A percentile compares a stretch with the other conserved stretches of the same genome.
These are phyloP conservation scores for Anoplolepis gracilipes DNA, from an alignment of 1,140 invertebrate genomes.

Conservation along the genomic window DNA sequence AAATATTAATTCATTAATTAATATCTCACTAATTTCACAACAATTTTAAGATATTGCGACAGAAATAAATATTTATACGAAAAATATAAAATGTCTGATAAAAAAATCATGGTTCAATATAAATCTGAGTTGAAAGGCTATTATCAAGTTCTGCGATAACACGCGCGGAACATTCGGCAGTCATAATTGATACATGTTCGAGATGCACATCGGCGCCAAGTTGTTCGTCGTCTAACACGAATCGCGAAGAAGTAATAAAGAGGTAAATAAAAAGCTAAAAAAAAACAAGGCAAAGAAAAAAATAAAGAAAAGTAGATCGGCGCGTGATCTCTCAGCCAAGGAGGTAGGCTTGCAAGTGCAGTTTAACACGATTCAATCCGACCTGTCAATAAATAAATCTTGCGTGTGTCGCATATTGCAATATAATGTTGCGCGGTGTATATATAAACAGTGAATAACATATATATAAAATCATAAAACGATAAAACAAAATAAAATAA, in stretches of 20 bases:
- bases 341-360: constrained; percentile 69
- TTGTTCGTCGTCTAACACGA: not conserved
- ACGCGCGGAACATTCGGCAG: constrained; percentile 10
- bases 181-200: not conserved
- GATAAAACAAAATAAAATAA: constrained; percentile 86
- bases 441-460: constrained; percentile 84
- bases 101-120: not conserved
- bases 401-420: constrained; percentile 51
- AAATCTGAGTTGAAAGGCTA: not conserved
- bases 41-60: not conserved
- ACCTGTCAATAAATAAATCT: constrained; percentile 71
- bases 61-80: constrained; percentile 5
- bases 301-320: constrained; percentile 56
- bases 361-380: constrained; percentile 59
- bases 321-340: constrained; percentile 50
- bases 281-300: constrained; percentile 38
- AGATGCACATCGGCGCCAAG: not conserved
- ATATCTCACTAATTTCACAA: not conserved
- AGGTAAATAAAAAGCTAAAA: not conserved
- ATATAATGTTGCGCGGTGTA: constrained; percentile 68
- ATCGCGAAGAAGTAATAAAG: not conserved
- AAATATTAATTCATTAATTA: constrained; percentile 1
- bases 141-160: not conserved
- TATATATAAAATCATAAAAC: constrained; percentile 86
- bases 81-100: too few species aligned